These are phyloP conservation scores for Amia ocellicauda DNA, from an alignment of 2,113 vertebrate genomes.

Conservation along the genomic window DNA sequence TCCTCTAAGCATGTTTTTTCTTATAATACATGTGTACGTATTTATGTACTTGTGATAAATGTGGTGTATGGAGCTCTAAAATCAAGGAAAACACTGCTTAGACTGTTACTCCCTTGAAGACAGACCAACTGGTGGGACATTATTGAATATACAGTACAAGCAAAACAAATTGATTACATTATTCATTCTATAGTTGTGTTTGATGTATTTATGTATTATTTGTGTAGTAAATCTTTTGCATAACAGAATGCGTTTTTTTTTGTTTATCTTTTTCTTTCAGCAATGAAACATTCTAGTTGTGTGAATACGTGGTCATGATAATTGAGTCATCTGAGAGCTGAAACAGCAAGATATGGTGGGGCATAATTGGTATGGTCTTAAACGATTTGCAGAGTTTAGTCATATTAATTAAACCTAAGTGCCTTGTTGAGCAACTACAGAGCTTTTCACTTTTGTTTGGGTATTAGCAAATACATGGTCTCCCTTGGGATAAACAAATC, in stretches of 20 bases:
- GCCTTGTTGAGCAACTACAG: conserved; percentile 5
- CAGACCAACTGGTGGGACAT: too few relatives aligned
- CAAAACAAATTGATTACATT: background rate
- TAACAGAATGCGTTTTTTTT: too few relatives aligned
- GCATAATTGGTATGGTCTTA: conserved; percentile 2
- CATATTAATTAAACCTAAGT: conserved; percentile 25
- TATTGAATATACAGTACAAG: background rate
- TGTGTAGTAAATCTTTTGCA: background rate
- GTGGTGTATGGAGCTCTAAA: too few relatives aligned
- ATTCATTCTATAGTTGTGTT: too few relatives aligned
- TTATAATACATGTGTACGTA: too few relatives aligned
- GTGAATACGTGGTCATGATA: background rate
- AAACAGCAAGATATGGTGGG: conserved; percentile 15
- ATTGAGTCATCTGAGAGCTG: conserved; percentile 13
- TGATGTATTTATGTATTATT: background rate
- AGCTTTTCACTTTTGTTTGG: conserved; percentile 9
- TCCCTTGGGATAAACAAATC: conserved; percentile 11
- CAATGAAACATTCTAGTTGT: background rate
- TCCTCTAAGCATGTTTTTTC: too few relatives aligned
- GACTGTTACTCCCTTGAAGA: too few relatives aligned
- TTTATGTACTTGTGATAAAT: too few relatives aligned
- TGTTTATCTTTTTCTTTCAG: background rate
- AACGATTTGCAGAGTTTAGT: conserved; percentile 18
- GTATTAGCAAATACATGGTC: conserved; percentile 14
- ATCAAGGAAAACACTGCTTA: too few relatives aligned